Evolutionary conservation across 2,888 invertebrate species (phyloP).

Genomic region (Drosophila prolongata): DNA sequence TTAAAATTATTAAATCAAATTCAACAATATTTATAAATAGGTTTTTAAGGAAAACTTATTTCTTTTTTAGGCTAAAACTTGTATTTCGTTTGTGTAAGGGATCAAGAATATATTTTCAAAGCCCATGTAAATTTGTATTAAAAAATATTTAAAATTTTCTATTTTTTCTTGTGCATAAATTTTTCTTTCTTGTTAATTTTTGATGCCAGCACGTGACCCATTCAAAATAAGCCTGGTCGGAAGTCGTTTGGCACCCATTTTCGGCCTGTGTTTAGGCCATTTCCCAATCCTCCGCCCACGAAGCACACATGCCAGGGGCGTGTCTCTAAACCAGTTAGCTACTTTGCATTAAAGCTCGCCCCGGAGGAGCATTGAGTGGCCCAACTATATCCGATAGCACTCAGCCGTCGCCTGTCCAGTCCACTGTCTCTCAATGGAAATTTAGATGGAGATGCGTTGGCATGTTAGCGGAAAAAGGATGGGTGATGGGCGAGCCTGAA

Average conservation of each 20-base stretch:
- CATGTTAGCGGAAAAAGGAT: constrained; percentile 30
- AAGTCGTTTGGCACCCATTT: constrained; percentile 74
- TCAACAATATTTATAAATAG: too few relatives aligned
- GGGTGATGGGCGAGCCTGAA: neutral
- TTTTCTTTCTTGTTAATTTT: constrained; percentile 27
- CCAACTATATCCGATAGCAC: constrained; percentile 16
- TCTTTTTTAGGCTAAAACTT: too few relatives aligned
- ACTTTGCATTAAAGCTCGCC: constrained; percentile 45
- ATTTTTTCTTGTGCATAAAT: constrained; percentile 17
- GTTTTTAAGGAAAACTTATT: too few relatives aligned
- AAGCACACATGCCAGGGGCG: constrained; percentile 7
- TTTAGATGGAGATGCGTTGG: constrained; percentile 16
- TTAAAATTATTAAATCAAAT: too few relatives aligned
- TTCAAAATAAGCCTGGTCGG: constrained; percentile 46
- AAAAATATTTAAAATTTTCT: neutral
- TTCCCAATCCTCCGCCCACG: neutral
- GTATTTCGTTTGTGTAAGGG: too few relatives aligned
- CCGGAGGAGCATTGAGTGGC: constrained; percentile 5
- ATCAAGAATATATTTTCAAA: too few relatives aligned
- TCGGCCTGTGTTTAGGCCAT: constrained; percentile 25
- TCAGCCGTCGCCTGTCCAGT: constrained; percentile 18
- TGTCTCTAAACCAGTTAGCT: constrained; percentile 39
- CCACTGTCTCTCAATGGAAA: constrained; percentile 16
- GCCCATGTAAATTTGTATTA: neutral
- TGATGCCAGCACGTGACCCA: constrained; percentile 42